These are phyloP conservation scores for Lacerta viridis DNA, from an alignment of 2,797 vertebrate genomes.

Conservation along the genomic window DNA sequence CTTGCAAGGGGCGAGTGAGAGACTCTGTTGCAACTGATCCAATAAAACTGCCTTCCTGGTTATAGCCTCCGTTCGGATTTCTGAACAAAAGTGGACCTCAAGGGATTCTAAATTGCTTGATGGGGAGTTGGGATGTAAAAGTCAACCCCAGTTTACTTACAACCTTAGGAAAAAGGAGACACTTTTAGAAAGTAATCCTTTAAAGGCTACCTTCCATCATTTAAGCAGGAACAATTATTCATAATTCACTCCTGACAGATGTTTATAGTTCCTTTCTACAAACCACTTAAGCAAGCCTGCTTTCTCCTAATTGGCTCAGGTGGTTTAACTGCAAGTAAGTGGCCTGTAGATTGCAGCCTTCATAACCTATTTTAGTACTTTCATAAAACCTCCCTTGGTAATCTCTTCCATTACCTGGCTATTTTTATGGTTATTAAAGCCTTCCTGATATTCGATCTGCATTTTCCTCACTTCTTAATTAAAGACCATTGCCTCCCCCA, in stretches of 20 bases:
- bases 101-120: too few relatives aligned
- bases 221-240: constrained; percentile 16
- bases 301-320: constrained; percentile 39
- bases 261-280: constrained; percentile 34
- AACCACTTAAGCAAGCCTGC: constrained; percentile 20
- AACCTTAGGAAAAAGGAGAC: neutral
- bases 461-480: constrained; percentile 25
- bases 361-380: constrained; percentile 40
- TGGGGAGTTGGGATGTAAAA: too few relatives aligned
- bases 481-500: neutral
- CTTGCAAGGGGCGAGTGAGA: too few relatives aligned
- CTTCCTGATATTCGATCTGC: neutral
- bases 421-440: constrained; percentile 21
- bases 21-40: too few relatives aligned
- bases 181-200: neutral
- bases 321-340: constrained; percentile 38
- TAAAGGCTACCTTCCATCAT: constrained; percentile 25
- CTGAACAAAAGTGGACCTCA: too few relatives aligned
- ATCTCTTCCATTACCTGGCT: constrained; percentile 7
- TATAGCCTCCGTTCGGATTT: too few relatives aligned
- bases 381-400: constrained; percentile 23
- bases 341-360: constrained; percentile 39
- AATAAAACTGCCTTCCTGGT: too few relatives aligned
- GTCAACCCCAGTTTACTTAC: too few relatives aligned
- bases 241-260: constrained; percentile 32